Percentiles rank a stretch among this genome's conserved stretches.
These are phyloP conservation scores for Quadriops clusia DNA, from an alignment of 2,888 invertebrate species.

Conservation along the genomic window DNA sequence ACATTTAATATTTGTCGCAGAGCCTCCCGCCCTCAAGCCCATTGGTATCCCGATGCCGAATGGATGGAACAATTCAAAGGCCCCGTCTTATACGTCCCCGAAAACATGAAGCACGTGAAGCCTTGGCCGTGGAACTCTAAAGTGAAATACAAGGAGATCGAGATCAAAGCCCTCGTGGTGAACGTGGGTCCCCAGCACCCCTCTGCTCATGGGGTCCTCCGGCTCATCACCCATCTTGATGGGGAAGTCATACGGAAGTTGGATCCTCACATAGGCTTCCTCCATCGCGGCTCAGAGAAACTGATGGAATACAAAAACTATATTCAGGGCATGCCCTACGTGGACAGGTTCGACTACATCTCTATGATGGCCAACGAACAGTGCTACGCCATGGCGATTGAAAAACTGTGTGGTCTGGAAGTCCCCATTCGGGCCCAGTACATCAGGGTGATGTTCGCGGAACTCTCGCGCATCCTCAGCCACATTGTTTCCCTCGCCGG, in stretches of 20 bases:
- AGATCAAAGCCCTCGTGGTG: slow-evolving; percentile 33
- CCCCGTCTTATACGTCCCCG: slow-evolving; percentile 47
- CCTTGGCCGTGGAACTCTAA: slow-evolving; percentile 7
- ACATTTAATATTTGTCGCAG: slow-evolving; percentile 8
- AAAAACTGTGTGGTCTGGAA: slow-evolving; percentile 69
- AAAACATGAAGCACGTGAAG: slow-evolving; percentile 18
- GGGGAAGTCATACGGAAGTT: slow-evolving; percentile 66
- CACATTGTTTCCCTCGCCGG: slow-evolving; percentile 66
- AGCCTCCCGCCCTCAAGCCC: slow-evolving; percentile 24
- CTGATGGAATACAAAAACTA: slow-evolving; percentile 84
- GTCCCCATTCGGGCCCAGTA: slow-evolving; percentile 68
- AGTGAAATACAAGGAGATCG: slow-evolving; percentile 12
- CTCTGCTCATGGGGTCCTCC: slow-evolving; percentile 80
- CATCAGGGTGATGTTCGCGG: slow-evolving; percentile 64
- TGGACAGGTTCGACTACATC: slow-evolving; percentile 81
- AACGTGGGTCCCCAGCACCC: slow-evolving; percentile 90
- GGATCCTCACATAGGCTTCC: slow-evolving; percentile 76
- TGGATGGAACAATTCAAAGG: slow-evolving; percentile 44
- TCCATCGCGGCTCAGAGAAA: slow-evolving; percentile 84
- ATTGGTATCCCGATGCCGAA: slow-evolving; percentile 60
- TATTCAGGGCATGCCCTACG: slow-evolving; percentile 70
- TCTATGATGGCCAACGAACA: slow-evolving; percentile 77
- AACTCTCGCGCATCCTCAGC: slow-evolving; percentile 63
- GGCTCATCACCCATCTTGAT: slow-evolving; percentile 67
- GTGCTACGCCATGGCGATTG: slow-evolving; percentile 64